phyloP scores from a whole-genome alignment of 2,797 vertebrate genomes.

The Pseudocheirus occidentalis region DNA sequence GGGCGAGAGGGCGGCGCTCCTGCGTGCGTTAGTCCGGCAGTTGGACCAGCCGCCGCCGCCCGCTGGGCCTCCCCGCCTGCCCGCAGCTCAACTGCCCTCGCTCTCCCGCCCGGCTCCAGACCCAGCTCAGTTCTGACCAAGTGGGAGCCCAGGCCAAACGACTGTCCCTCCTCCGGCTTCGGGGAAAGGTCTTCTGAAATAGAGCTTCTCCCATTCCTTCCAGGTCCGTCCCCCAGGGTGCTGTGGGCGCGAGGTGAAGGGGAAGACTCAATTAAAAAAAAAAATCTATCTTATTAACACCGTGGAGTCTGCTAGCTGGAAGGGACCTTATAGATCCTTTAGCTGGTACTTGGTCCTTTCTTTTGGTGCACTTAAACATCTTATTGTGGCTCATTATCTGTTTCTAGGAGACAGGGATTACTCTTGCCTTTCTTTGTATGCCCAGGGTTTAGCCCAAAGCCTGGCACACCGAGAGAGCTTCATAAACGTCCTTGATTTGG shows the following conservation, averaged over 20 bases:
- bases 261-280: background rate
- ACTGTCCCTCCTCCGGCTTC: background rate
- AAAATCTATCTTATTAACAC: background rate
- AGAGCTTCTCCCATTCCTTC: background rate
- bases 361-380: background rate
- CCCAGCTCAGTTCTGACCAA: background rate
- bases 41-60: background rate
- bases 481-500: background rate
- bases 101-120: fast-evolving
- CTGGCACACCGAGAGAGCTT: background rate
- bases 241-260: background rate
- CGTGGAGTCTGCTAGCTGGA: background rate
- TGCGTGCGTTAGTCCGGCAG: background rate
- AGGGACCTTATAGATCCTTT: background rate
- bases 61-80: background rate
- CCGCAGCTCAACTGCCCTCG: background rate
- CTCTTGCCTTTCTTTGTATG: too few species aligned
- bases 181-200: background rate
- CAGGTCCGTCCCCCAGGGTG: background rate
- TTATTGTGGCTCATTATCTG: background rate
- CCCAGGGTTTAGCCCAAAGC: background rate
- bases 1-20: conserved; percentile 47
- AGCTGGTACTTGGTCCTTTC: background rate
- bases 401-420: background rate
- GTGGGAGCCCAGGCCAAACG: background rate